Conservation (phyloP, 2,797 vertebrate genomes). For the Anguilla obscura region DNA sequence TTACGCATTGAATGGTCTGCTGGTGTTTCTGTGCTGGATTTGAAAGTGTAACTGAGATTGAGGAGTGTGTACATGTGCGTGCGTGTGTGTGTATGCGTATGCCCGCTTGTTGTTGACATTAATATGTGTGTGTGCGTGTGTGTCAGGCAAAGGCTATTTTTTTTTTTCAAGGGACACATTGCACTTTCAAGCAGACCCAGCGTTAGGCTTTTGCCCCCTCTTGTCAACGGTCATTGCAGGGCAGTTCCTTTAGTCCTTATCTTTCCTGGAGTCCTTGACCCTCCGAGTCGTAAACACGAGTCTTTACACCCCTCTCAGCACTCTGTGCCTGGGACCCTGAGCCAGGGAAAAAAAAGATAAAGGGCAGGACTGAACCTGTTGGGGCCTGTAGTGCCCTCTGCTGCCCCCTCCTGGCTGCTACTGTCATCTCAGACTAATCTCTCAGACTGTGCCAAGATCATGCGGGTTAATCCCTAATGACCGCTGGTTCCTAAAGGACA, state of each 20-base stretch:
- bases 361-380: conserved; percentile 89
- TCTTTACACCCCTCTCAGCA: conserved; percentile 83
- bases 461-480: conserved; percentile 72
- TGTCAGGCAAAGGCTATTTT: background rate
- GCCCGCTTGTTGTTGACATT: background rate
- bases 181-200: conserved; percentile 42
- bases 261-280: conserved; percentile 97
- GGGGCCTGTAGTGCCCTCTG: conserved; percentile 93
- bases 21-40: background rate
- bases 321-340: conserved; percentile 83
- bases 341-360: conserved; percentile 92
- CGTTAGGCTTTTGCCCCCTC: conserved; percentile 61
- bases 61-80: conserved; percentile 17
- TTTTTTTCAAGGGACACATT: background rate
- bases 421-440: conserved; percentile 76
- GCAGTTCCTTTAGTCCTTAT: conserved; percentile 95
- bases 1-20: too few species aligned
- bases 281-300: conserved; percentile 88
- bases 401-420: conserved; percentile 80
- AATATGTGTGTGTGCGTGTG: background rate
- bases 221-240: conserved; percentile 69
- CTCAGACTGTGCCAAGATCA: conserved; percentile 67
- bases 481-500: conserved; percentile 69
- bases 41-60: background rate
- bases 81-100: background rate